Evolutionary conservation across 2,888 invertebrate genomes (phyloP).

Genomic region (Trissoscelio sp.): DNA sequence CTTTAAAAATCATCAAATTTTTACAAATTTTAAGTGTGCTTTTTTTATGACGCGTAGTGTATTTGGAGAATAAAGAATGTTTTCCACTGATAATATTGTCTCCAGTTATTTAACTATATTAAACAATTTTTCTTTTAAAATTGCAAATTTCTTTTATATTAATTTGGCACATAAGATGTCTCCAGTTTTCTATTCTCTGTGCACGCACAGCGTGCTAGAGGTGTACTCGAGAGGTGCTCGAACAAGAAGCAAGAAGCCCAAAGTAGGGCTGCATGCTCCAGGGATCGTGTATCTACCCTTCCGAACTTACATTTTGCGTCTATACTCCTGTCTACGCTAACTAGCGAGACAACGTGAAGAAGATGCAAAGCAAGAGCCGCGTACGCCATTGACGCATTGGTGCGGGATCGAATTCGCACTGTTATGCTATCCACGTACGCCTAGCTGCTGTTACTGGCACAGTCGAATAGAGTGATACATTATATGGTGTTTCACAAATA

Average conservation of each 20-base stretch:
- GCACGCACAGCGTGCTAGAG: constrained; percentile 53
- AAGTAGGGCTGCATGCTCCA: constrained; percentile 42
- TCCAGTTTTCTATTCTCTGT: constrained; percentile 40
- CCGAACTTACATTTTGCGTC: constrained; percentile 33
- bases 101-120: no score
- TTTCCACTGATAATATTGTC: no score
- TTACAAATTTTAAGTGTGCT: no score
- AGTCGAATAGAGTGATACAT: constrained; percentile 21
- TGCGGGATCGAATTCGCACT: constrained; percentile 14
- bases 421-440: constrained; percentile 42
- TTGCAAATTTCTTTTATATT: no score
- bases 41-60: no score
- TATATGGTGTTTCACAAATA: constrained; percentile 9
- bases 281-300: constrained; percentile 47
- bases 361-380: constrained; percentile 41
- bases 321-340: constrained; percentile 40
- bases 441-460: constrained; percentile 11
- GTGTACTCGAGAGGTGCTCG: constrained; percentile 55
- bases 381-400: constrained; percentile 11
- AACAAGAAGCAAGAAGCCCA: constrained; percentile 56
- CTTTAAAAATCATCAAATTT: no score
- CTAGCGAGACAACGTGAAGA: constrained; percentile 51
- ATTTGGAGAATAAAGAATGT: no score
- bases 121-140: no score
- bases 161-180: no score